A percentile compares a stretch with the other conserved stretches of the same genome.
phyloP scores from a whole-genome alignment of 2,888 invertebrate genomes.

The Harpagoxenus sublaevis region DNA sequence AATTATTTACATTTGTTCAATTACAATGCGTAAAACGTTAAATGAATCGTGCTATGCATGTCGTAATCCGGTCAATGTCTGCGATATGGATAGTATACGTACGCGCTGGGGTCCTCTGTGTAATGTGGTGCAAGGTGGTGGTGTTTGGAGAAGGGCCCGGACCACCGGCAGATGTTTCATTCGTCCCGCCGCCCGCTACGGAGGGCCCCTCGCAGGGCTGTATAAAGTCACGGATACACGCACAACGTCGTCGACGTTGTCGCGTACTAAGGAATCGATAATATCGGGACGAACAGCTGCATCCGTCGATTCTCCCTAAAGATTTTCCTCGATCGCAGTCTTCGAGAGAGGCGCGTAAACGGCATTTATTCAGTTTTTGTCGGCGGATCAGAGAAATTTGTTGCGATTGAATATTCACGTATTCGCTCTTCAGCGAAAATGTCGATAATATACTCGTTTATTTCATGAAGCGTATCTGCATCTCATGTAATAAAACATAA shows the following conservation, averaged over 20 bases:
- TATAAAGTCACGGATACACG: constrained; percentile 76
- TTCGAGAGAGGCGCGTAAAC: constrained; percentile 24
- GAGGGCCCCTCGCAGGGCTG: constrained; percentile 76
- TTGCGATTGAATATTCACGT: constrained; percentile 5
- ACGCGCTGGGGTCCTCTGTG: constrained; percentile 65
- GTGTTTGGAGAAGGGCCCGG: constrained; percentile 78
- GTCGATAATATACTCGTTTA: not conserved
- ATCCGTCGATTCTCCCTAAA: constrained; percentile 64
- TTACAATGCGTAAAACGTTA: constrained; percentile 5
- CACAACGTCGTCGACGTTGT: constrained; percentile 56
- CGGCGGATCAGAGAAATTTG: constrained; percentile 24
- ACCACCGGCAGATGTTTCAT: constrained; percentile 85
- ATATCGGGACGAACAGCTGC: constrained; percentile 75
- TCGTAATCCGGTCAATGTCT: constrained; percentile 62
- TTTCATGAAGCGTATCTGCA: not conserved
- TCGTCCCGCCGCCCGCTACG: constrained; percentile 81
- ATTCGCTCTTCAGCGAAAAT: not conserved
- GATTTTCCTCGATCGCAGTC: constrained; percentile 45
- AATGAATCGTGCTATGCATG: not conserved
- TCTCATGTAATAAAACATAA: not conserved
- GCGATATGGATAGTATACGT: constrained; percentile 70
- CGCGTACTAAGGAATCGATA: constrained; percentile 75
- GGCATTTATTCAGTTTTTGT: not conserved
- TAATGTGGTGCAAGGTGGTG: constrained; percentile 79
- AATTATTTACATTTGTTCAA: not conserved